Conservation (phyloP, 2,113 vertebrate species). For the Alosa alosa region DNA sequence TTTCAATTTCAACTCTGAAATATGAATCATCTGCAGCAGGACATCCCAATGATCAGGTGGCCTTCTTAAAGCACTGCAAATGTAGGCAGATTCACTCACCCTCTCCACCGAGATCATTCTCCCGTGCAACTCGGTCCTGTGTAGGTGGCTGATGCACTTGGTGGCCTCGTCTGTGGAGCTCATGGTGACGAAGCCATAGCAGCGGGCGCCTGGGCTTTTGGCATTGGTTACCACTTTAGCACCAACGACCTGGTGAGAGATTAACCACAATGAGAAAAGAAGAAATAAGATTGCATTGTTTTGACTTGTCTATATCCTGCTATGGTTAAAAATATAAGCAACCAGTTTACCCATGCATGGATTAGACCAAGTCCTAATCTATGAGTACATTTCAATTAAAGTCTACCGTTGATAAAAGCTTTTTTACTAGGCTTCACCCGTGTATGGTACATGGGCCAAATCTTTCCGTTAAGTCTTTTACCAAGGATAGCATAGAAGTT, state of each 20-base stretch:
- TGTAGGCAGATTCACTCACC: slow-evolving; percentile 61
- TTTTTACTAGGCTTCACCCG: too few species aligned
- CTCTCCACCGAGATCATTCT: slow-evolving; percentile 97
- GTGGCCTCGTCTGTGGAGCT: slow-evolving; percentile 88
- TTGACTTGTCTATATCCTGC: too few species aligned
- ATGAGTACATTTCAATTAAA: too few species aligned
- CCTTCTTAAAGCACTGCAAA: neutral
- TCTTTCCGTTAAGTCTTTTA: too few species aligned
- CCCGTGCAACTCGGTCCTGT: slow-evolving; percentile 93
- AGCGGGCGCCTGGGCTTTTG: slow-evolving; percentile 92
- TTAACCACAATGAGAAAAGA: neutral
- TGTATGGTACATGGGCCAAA: too few species aligned
- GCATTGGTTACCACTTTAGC: slow-evolving; percentile 98
- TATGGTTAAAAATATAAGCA: too few species aligned
- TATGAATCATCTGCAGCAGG: neutral
- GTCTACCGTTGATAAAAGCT: too few species aligned
- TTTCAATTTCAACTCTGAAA: neutral
- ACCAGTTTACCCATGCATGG: too few species aligned
- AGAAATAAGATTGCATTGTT: neutral
- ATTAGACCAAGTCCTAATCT: too few species aligned
- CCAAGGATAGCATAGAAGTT: too few species aligned
- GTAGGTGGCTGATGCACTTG: slow-evolving; percentile 89
- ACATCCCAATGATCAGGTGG: neutral
- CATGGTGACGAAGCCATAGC: slow-evolving; percentile 98
- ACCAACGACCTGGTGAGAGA: slow-evolving; percentile 81